A percentile compares a stretch with the other conserved stretches of the same genome.
Conservation (phyloP, 2,113 vertebrate genomes). For the Nothoprocta perdicaria region DNA sequence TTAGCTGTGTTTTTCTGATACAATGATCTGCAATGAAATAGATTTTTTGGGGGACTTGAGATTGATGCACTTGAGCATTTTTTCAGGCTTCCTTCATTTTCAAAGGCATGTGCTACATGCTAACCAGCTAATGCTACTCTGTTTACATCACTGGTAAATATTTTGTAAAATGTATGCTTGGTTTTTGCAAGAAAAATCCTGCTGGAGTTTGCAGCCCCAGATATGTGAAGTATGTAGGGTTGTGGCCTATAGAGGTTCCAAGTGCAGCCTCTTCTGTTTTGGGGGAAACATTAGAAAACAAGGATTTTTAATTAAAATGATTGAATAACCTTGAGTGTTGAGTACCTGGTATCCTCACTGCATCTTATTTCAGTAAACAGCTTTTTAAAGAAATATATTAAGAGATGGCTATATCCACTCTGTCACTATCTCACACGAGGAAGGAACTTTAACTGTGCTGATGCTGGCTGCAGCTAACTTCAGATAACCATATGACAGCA, state of each 20-base stretch:
- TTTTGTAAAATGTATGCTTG: constrained; percentile 28
- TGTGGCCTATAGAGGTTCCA: background rate
- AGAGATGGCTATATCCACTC: background rate
- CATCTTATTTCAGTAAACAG: background rate
- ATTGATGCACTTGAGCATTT: background rate
- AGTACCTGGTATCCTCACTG: background rate
- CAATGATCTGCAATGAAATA: background rate
- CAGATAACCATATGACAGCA: background rate
- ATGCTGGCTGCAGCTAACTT: background rate
- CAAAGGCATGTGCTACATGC: background rate
- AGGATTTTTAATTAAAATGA: background rate
- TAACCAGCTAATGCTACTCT: background rate
- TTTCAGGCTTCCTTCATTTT: background rate
- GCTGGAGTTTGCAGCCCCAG: constrained; percentile 12
- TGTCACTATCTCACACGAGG: background rate
- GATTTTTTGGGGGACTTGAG: background rate
- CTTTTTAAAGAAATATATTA: background rate
- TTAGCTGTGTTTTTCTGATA: background rate
- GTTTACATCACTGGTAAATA: constrained; percentile 23
- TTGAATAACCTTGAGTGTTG: constrained; percentile 9
- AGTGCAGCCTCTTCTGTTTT: background rate
- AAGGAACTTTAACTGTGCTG: background rate
- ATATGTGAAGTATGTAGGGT: background rate
- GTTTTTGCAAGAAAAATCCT: constrained; percentile 23
- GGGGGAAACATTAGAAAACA: background rate